Conservation (phyloP, 2,113 vertebrate species). For the Calcarius ornatus region DNA sequence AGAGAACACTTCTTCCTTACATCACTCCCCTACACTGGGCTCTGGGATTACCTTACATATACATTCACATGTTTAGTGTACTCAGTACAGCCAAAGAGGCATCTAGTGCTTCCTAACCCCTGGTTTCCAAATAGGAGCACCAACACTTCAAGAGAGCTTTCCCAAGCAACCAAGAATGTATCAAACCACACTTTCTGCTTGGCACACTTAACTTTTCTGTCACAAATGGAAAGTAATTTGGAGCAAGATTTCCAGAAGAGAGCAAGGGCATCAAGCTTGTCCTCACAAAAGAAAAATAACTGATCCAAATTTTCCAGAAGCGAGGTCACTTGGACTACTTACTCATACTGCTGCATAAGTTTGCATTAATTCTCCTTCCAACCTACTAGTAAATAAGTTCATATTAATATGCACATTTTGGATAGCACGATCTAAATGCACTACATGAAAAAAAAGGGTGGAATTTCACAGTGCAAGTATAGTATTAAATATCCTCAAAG, state of each 20-base stretch:
- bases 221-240: neutral
- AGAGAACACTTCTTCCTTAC: neutral
- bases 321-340: neutral
- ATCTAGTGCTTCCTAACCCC: neutral
- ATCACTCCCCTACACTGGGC: neutral
- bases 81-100: neutral
- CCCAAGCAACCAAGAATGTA: neutral
- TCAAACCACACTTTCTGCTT: neutral
- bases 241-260: neutral
- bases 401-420: neutral
- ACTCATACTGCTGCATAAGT: neutral
- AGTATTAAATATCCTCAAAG: constrained; percentile 64
- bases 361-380: neutral
- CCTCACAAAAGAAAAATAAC: neutral
- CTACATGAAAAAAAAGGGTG: neutral
- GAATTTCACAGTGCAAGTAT: constrained; percentile 4
- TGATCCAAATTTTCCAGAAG: neutral
- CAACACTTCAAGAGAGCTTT: neutral
- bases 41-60: neutral
- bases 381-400: neutral
- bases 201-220: neutral
- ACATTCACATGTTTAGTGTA: neutral
- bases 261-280: neutral
- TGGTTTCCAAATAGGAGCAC: neutral
- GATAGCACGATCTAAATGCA: neutral